Percentiles rank a stretch among this genome's conserved stretches.
These are phyloP conservation scores for Nyctalus aviator DNA, from an alignment of 2,797 vertebrate genomes.

Conservation along the genomic window DNA sequence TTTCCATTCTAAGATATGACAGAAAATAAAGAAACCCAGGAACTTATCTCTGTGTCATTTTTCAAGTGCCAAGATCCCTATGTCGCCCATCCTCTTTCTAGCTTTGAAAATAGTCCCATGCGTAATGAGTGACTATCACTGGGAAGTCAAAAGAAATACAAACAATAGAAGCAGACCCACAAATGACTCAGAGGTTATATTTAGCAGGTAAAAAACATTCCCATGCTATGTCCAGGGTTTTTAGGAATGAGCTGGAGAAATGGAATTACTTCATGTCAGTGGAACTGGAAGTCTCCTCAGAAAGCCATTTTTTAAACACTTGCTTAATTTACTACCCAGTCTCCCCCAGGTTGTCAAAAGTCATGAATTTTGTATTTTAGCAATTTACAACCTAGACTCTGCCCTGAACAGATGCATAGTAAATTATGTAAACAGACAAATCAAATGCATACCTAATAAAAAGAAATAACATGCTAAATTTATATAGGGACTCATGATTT, in stretches of 20 bases:
- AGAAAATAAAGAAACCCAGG: conserved; percentile 12
- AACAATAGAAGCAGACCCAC: background rate
- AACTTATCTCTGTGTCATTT: background rate
- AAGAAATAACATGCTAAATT: background rate
- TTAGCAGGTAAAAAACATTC: background rate
- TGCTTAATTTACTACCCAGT: conserved; percentile 37
- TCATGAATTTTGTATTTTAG: background rate
- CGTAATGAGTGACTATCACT: background rate
- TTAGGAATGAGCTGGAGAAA: background rate
- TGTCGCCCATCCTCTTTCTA: background rate
- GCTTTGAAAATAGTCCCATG: background rate
- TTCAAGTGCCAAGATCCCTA: background rate
- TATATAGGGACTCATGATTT: background rate
- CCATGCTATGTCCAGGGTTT: background rate
- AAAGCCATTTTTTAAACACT: conserved; percentile 14
- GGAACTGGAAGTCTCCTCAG: conserved; percentile 11
- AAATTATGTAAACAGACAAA: background rate
- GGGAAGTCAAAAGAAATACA: background rate
- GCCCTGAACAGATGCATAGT: background rate
- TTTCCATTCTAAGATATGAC: background rate
- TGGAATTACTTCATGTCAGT: background rate
- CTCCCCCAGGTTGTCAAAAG: conserved; percentile 36
- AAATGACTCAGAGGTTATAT: background rate
- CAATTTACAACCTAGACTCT: conserved; percentile 1
- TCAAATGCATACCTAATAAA: background rate